Evolutionary conservation across 2,888 invertebrate genomes (phyloP).

Genomic region (Isotomurus palustris): DNA sequence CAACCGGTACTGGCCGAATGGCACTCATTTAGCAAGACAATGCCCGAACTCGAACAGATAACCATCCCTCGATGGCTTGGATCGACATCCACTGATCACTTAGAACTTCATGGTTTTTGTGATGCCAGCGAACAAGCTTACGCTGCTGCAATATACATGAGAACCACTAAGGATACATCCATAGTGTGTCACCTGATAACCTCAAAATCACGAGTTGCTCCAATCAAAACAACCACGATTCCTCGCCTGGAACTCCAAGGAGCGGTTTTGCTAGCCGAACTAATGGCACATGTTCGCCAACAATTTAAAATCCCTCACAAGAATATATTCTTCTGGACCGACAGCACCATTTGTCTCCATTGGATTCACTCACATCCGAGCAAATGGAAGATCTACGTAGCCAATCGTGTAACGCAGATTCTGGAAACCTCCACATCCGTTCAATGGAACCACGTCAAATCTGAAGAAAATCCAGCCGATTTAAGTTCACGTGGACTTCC

Average conservation of each 20-base stretch:
- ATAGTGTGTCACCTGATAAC: conserved; percentile 12
- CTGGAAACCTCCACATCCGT: conserved; percentile 11
- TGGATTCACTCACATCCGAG: conserved; percentile 31
- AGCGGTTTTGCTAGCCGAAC: conserved; percentile 17
- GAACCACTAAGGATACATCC: neutral
- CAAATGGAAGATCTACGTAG: conserved; percentile 40
- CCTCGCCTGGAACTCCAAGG: conserved; percentile 40
- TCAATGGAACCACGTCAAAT: conserved; percentile 42
- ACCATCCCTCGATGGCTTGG: conserved; percentile 1
- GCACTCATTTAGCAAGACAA: neutral
- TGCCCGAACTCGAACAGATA: neutral
- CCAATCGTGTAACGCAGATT: conserved; percentile 43
- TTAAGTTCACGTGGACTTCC: conserved; percentile 41
- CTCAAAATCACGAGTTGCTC: conserved; percentile 39
- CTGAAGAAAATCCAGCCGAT: conserved; percentile 47
- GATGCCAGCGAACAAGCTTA: conserved; percentile 3
- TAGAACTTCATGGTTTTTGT: conserved; percentile 3
- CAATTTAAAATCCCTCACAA: conserved; percentile 1
- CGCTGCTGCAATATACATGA: neutral
- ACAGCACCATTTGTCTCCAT: conserved; percentile 33
- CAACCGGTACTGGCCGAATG: neutral
- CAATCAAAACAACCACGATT: conserved; percentile 36
- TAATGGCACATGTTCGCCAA: conserved; percentile 6
- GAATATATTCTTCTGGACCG: conserved; percentile 28
- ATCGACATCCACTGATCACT: neutral